These are phyloP conservation scores for Anagrus nilaparvatae DNA, from an alignment of 1,140 invertebrate species.

Conservation along the genomic window DNA sequence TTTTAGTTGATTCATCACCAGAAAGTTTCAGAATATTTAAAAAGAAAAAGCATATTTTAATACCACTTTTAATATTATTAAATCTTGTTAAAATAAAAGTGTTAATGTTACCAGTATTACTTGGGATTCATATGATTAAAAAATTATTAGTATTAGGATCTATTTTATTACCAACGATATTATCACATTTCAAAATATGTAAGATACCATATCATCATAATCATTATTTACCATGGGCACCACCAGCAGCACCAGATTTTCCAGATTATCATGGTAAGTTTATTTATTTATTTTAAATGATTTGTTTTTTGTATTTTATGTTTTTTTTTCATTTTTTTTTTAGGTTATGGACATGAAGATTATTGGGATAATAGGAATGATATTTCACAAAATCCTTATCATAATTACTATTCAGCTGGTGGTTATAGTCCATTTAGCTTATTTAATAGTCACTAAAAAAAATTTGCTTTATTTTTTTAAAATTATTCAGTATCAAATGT, in stretches of 20 bases:
- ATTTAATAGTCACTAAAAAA: too few relatives aligned
- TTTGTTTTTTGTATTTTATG: conserved; percentile 2
- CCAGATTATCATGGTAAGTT: conserved; percentile 35
- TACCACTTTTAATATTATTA: conserved; percentile 50
- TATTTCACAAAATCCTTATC: conserved; percentile 17
- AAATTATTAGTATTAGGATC: conserved; percentile 54
- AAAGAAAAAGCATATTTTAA: conserved; percentile 50
- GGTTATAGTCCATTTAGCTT: too few relatives aligned
- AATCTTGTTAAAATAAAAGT: conserved; percentile 54
- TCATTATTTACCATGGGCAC: conserved; percentile 30
- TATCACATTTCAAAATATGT: conserved; percentile 52
- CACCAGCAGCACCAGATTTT: too few relatives aligned
- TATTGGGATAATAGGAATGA: conserved; percentile 36
- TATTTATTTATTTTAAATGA: not conserved
- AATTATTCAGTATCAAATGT: too few relatives aligned
- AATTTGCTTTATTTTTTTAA: too few relatives aligned
- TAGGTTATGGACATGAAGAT: conserved; percentile 36
- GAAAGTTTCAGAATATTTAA: conserved; percentile 36
- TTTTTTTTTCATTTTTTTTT: conserved; percentile 7
- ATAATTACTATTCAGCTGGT: conserved; percentile 19
- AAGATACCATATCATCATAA: conserved; percentile 40
- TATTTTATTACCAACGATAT: conserved; percentile 48
- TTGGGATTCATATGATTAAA: conserved; percentile 57
- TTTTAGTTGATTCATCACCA: conserved; percentile 18
- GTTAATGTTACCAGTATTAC: conserved; percentile 49